phyloP scores from a whole-genome alignment of 2,113 vertebrate genomes.

The Caranx melampygus region DNA sequence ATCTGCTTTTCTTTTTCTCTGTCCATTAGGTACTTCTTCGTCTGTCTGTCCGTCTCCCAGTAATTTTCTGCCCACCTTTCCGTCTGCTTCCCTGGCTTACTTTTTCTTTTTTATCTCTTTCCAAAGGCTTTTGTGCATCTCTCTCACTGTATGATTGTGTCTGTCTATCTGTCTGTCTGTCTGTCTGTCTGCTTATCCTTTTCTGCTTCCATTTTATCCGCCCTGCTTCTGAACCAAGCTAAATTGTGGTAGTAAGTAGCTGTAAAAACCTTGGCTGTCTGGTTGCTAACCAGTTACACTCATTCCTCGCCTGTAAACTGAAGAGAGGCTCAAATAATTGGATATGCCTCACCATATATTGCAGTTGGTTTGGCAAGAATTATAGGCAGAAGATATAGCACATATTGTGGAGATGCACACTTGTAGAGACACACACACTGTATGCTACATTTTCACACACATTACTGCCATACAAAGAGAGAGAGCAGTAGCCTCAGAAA shows the following conservation, averaged over 20 bases:
- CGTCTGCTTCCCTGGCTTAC: conserved; percentile 24
- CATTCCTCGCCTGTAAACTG: conserved; percentile 20
- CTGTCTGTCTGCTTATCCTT: conserved; percentile 29
- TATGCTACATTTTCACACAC: neutral
- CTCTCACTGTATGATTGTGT: conserved; percentile 26
- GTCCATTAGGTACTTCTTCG: conserved; percentile 55
- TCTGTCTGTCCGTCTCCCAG: conserved; percentile 54
- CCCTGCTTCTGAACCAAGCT: conserved; percentile 18
- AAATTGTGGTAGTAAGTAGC: conserved; percentile 20
- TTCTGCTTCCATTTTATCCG: conserved; percentile 14
- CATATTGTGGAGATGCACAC: neutral
- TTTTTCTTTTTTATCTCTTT: conserved; percentile 12
- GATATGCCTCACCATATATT: conserved; percentile 6
- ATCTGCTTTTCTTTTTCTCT: conserved; percentile 63
- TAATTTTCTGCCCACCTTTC: conserved; percentile 49
- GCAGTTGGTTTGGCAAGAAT: conserved; percentile 13
- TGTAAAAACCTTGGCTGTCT: conserved; percentile 44
- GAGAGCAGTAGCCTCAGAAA: neutral
- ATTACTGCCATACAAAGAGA: neutral
- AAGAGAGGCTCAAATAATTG: conserved; percentile 36
- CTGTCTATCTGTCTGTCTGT: conserved; percentile 35
- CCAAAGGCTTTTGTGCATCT: conserved; percentile 44
- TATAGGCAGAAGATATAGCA: neutral
- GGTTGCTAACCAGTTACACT: conserved; percentile 26
- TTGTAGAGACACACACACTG: neutral